phyloP scores from a whole-genome alignment of 1,140 invertebrate species.

The Drosophila lini region DNA sequence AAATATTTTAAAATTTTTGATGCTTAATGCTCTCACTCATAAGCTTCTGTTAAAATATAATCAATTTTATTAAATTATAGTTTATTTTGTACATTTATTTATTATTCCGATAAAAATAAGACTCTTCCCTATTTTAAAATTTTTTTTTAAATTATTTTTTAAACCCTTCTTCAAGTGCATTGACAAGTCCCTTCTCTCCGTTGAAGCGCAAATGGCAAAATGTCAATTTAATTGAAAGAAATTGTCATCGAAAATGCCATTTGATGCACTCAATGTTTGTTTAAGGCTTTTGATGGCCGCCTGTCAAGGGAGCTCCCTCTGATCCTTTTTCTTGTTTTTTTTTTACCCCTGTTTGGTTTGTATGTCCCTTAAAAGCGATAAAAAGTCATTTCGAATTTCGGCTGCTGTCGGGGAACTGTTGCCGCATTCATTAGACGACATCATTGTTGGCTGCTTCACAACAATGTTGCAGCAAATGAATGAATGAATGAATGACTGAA shows the following conservation, averaged over 20 bases:
- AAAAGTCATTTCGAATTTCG: conserved; percentile 53
- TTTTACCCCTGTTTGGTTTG: not conserved
- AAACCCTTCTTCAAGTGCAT: conserved; percentile 4
- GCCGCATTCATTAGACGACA: conserved; percentile 74
- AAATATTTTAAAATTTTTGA: no score
- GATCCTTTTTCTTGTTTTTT: not conserved
- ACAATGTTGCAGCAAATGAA: conserved; percentile 78
- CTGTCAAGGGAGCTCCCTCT: conserved; percentile 25
- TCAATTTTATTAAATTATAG: fast-evolving
- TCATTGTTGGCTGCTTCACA: conserved; percentile 52
- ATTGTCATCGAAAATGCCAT: conserved; percentile 56
- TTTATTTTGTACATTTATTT: not conserved
- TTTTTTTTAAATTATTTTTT: not conserved
- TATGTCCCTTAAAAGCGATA: conserved; percentile 43
- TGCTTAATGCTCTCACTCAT: no score
- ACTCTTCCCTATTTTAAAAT: not conserved
- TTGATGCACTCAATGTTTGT: conserved; percentile 55
- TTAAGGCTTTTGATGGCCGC: conserved; percentile 49
- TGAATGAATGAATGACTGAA: conserved; percentile 59
- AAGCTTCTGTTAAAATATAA: not conserved
- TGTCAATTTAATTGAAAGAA: conserved; percentile 75
- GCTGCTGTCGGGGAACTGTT: conserved; percentile 54
- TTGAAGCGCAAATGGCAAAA: conserved; percentile 38
- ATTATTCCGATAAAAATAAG: not conserved
- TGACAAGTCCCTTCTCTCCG: not conserved